Evolutionary conservation across 2,113 vertebrate species (phyloP), one percentile per base, ranked within the genome.

Genomic region (Mus spicilegus): DNA sequence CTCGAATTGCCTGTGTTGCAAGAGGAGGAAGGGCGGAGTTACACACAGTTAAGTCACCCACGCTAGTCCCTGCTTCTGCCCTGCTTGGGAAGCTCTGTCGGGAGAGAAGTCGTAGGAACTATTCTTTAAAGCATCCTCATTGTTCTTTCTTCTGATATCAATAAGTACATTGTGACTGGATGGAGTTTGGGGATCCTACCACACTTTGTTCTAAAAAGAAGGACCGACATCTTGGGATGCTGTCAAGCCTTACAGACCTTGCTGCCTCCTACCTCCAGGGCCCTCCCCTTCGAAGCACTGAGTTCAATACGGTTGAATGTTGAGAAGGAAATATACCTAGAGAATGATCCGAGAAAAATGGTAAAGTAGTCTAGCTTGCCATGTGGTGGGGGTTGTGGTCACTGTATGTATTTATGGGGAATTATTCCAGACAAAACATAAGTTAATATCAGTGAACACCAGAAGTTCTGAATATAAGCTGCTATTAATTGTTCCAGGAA

Each of bases 1-100:
- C 97, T 99, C 56, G 0, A 96, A 97, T 94, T 98, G 98, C 98
- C 99, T 99, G 97, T 7, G 33, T 94, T 87, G 96, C 84, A 42
- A 75, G 10, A 94, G 42, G 20, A 88, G 49, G 17, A 77, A 78
- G 14, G 67, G 24, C 63, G 90, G 58, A 81, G 86, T 95, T 39
- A 93, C 33, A 90, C 81, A 81, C 3, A 26, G 54, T 69, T 36
- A 63, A 94, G 42, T 78, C 51, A 42, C 22, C 65, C 46, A 69
- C 1, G 39, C 28, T 4, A 3, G 1, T 70, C 54, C 28, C 69
- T 14, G 33, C 49, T 61, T 58, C 46, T 33, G n/a, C 78, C 28
- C 10, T 72, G 36, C 33, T 20, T 77, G n/a, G 19, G 9, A 91
- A 75, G 56, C 42, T 63, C 61, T 16, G 14, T 78, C 46, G 39